phyloP scores from a whole-genome alignment of 2,797 vertebrate species.

The Chaunax sp. region DNA sequence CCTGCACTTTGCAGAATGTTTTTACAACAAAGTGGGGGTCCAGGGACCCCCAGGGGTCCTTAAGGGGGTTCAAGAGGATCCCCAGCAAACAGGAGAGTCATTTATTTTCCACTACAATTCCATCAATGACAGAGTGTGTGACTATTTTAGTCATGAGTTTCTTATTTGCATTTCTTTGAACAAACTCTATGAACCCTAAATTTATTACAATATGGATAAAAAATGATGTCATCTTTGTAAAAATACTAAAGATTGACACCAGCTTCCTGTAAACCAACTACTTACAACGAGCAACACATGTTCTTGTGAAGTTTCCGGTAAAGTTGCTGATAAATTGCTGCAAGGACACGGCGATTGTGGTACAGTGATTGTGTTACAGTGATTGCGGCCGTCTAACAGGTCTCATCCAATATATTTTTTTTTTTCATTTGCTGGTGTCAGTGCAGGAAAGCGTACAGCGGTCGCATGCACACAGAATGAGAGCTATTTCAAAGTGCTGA shows the following conservation, averaged over 20 bases:
- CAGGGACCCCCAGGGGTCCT: too few relatives aligned
- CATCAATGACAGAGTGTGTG: too few relatives aligned
- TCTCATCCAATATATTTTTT: slow-evolving; percentile 61
- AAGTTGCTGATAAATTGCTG: slow-evolving; percentile 38
- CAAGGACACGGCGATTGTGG: slow-evolving; percentile 32
- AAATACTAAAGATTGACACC: slow-evolving; percentile 8
- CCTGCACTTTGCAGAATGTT: background rate
- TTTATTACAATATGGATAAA: background rate
- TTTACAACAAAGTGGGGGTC: too few relatives aligned
- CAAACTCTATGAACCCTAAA: too few relatives aligned
- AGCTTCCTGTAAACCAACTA: background rate
- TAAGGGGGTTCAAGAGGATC: too few relatives aligned
- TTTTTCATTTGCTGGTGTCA: slow-evolving; percentile 65
- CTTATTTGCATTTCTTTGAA: too few relatives aligned
- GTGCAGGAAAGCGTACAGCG: slow-evolving; percentile 33
- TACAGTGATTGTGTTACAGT: slow-evolving; percentile 12
- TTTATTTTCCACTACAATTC: too few relatives aligned
- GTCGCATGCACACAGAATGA: slow-evolving; percentile 51
- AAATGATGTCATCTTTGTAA: background rate
- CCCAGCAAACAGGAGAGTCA: too few relatives aligned
- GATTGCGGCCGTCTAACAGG: slow-evolving; percentile 31
- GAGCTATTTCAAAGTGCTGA: slow-evolving; percentile 78
- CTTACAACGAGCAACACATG: slow-evolving; percentile 11
- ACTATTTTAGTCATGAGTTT: too few relatives aligned
- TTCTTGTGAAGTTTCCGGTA: slow-evolving; percentile 30